phyloP scores from a whole-genome alignment of 2,113 vertebrate genomes.

The Stegostoma tigrinum region DNA sequence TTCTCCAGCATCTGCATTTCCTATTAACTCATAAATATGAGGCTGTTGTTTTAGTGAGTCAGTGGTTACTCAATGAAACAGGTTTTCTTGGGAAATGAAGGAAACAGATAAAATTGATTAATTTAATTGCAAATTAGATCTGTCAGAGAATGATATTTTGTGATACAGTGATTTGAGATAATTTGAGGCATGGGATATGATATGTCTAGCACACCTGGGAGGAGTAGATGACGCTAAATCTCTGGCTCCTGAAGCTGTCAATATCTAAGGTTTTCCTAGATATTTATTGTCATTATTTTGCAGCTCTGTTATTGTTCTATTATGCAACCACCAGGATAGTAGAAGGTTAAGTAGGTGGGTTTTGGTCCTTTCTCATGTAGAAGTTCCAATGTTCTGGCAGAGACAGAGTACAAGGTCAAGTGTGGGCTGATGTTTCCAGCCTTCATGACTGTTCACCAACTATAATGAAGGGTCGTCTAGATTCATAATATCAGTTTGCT shows the following conservation, averaged over 20 bases:
- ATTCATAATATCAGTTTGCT: too few relatives aligned
- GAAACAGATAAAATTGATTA: not conserved
- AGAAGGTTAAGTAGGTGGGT: not conserved
- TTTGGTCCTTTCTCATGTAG: not conserved
- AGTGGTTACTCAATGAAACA: too few relatives aligned
- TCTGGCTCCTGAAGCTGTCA: not conserved
- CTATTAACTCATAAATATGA: too few relatives aligned
- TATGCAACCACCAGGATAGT: not conserved
- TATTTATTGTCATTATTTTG: not conserved
- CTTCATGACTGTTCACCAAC: too few relatives aligned
- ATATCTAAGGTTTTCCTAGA: not conserved
- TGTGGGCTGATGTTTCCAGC: too few relatives aligned
- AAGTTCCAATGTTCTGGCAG: not conserved
- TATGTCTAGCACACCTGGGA: not conserved
- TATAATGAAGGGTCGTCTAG: too few relatives aligned
- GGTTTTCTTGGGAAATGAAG: not conserved
- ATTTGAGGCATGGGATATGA: not conserved
- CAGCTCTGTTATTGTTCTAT: not conserved
- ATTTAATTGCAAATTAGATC: not conserved
- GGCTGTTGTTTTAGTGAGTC: too few relatives aligned
- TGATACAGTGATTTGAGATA: not conserved
- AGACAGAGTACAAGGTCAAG: not conserved
- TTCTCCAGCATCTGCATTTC: too few relatives aligned
- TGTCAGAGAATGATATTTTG: not conserved
- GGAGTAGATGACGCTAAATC: not conserved